phyloP scores from a whole-genome alignment of 1,140 invertebrate genomes.

The Rhopalosiphum padi region DNA sequence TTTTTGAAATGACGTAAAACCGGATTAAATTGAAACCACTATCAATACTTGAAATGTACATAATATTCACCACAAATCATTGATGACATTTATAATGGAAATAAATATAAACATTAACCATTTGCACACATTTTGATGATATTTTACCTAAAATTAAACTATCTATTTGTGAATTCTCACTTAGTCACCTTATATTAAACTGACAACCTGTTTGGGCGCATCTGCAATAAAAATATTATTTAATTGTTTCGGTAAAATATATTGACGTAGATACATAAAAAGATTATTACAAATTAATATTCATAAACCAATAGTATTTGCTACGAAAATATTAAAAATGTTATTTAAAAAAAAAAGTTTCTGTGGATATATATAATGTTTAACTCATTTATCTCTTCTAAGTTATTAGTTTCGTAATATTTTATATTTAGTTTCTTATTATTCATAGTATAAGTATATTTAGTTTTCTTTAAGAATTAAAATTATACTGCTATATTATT shows the following conservation, averaged over 20 bases:
- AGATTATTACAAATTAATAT: neutral
- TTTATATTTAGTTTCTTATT: no score
- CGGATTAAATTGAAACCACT: conserved; percentile 40
- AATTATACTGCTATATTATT: neutral
- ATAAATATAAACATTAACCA: neutral
- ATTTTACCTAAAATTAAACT: conserved; percentile 17
- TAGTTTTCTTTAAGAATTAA: neutral
- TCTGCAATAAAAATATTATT: conserved; percentile 6
- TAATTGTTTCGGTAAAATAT: neutral
- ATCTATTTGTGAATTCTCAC: neutral
- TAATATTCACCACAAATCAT: neutral
- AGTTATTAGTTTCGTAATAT: no score
- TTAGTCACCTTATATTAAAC: neutral
- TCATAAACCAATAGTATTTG: neutral
- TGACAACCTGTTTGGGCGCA: neutral
- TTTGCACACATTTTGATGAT: neutral
- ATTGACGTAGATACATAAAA: neutral
- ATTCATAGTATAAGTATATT: no score
- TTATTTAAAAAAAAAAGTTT: no score
- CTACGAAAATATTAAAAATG: neutral
- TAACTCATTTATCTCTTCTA: neutral
- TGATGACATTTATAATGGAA: neutral
- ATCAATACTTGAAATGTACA: neutral
- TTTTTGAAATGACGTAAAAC: conserved; percentile 26
- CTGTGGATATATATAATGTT: neutral